Conservation (phyloP, 1,140 invertebrate species). For the Orchestia grillus region DNA sequence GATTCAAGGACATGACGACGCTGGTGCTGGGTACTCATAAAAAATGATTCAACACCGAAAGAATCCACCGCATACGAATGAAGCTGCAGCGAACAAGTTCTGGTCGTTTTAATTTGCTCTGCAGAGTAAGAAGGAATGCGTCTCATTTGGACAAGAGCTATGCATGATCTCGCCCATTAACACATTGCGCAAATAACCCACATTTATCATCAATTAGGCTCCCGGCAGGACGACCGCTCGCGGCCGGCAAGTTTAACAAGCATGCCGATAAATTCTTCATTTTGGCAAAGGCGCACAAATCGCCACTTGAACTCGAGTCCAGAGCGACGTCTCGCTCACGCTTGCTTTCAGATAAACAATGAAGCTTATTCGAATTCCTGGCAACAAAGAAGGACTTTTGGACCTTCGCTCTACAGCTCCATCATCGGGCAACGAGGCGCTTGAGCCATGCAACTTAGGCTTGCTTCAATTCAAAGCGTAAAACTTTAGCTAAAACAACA, state of each 20-base stretch:
- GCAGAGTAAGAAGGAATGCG: neutral
- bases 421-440: conserved; percentile 36
- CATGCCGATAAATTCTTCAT: conserved; percentile 23
- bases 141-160: conserved; percentile 32
- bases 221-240: neutral
- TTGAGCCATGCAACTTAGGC: neutral
- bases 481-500: neutral
- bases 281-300: conserved; percentile 17
- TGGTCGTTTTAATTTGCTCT: conserved; percentile 3
- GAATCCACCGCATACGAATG: conserved; percentile 11
- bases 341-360: conserved; percentile 51
- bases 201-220: conserved; percentile 51
- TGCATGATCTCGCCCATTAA: conserved; percentile 44
- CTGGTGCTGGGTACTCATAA: neutral
- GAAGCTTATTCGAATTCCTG: conserved; percentile 52
- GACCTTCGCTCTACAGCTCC: conserved; percentile 26
- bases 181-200: conserved; percentile 28
- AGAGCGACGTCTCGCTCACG: conserved; percentile 40
- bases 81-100: conserved; percentile 11
- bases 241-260: conserved; percentile 45
- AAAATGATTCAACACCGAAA: conserved; percentile 1
- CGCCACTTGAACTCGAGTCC: conserved; percentile 20
- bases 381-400: conserved; percentile 48
- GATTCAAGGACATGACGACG: neutral
- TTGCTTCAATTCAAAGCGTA: neutral